phyloP scores from a whole-genome alignment of 2,888 invertebrate genomes.

The Rhagonycha fulva region DNA sequence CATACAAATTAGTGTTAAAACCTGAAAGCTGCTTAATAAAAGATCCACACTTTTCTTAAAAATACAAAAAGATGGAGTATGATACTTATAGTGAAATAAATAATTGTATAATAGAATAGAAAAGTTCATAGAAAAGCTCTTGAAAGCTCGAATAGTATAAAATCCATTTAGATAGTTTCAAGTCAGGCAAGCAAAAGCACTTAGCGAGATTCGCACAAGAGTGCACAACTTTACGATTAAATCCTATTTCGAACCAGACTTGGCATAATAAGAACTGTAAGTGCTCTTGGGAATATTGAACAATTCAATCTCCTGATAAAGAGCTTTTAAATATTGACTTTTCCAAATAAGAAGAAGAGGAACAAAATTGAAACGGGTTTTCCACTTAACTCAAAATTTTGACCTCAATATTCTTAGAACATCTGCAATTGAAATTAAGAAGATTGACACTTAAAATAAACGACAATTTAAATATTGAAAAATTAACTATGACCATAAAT shows the following conservation, averaged over 20 bases:
- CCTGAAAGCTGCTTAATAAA: not conserved
- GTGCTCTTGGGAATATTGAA: slow-evolving; percentile 50
- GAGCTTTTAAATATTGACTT: slow-evolving; percentile 11
- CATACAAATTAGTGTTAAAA: slow-evolving; percentile 12
- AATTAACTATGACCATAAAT: not conserved
- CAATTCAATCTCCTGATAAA: slow-evolving; percentile 44
- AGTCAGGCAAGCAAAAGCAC: slow-evolving; percentile 47
- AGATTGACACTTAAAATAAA: not conserved
- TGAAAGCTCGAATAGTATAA: slow-evolving; percentile 40
- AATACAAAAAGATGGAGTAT: not conserved
- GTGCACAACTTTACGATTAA: slow-evolving; percentile 50
- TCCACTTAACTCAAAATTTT: not conserved
- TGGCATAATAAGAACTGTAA: slow-evolving; percentile 47
- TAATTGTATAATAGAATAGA: slow-evolving; percentile 1
- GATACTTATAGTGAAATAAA: not conserved
- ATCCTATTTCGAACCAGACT: slow-evolving; percentile 48
- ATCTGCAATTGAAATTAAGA: not conserved
- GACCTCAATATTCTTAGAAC: not conserved
- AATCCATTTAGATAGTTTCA: slow-evolving; percentile 41
- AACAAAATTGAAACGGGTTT: not conserved
- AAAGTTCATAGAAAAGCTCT: slow-evolving; percentile 16
- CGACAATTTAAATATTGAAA: not conserved
- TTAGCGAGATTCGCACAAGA: slow-evolving; percentile 48
- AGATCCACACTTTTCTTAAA: not conserved
- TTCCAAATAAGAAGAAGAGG: not conserved